Evolutionary conservation across 2,888 invertebrate genomes (phyloP), one percentile per base, ranked within the genome.

Genomic region (Altica lythri): DNA sequence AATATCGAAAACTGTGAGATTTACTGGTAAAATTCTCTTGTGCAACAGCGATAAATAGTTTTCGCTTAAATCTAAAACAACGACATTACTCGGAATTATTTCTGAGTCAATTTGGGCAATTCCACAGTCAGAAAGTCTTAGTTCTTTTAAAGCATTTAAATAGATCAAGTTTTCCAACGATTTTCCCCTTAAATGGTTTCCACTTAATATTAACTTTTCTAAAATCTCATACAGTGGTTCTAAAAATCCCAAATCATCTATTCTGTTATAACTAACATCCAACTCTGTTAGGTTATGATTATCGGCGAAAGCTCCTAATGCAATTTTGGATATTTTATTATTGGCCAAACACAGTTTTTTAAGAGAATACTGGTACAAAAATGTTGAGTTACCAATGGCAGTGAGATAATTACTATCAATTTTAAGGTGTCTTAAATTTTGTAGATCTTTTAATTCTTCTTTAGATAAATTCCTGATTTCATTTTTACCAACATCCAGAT

Each of bases 401-500:
- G 86, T 83, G 62, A 91, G 73, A 68, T 85, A 86, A 78, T 91
- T 91, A 8, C 89, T 88, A 65, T 90, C 89, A 57, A 91, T 76
- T 64, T 81, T 80, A 34, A 89, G 76, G 62, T 78, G 81, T 68
- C 79, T 82, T 30, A 90, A 74, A 58, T 81, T 82, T 65, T 81
- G 82, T 40, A 89, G 78, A 68, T 84, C 84, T 62, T 80, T 79
- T 67, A 86, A 86, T 70, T 89, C 87, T 64, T 86, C 85, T 10
- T 83, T 78, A 56, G 83, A 82, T 38, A 89, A 76, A 70, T 83
- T 84, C 75, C 85, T 85, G 68, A 90, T 85, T 57, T 82, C 81
- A 77, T 91, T 91, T 69, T 88, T 83, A 25, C 89, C 88, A 63
- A 91, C 77, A 77, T 91, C 90, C 64, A 91, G 75, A 70, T 86